A percentile compares a stretch with the other conserved stretches of the same genome.
These are phyloP conservation scores for Tanypteryx hageni DNA, from an alignment of 2,888 invertebrate species.

Conservation along the genomic window DNA sequence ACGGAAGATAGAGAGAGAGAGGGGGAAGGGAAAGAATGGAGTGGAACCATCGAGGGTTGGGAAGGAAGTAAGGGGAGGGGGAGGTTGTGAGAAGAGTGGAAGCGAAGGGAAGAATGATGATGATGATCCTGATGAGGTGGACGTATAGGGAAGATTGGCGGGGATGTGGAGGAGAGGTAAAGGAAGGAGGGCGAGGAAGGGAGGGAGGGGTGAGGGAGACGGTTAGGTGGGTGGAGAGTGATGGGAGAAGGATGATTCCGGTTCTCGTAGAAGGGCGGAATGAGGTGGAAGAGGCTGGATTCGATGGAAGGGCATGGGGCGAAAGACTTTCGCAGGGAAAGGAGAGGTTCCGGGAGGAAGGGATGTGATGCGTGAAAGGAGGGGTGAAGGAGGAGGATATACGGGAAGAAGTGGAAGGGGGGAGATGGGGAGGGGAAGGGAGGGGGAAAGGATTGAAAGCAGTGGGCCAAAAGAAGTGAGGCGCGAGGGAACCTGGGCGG, in stretches of 20 bases:
- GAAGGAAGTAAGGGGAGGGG: background rate
- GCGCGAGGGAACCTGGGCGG: constrained; percentile 18
- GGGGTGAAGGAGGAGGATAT: background rate
- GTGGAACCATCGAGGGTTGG: background rate
- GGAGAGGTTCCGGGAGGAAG: background rate
- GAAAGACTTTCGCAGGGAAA: background rate
- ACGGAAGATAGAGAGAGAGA: constrained; percentile 15
- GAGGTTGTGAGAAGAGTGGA: background rate
- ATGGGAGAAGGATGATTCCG: constrained; percentile 48
- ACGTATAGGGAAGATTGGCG: background rate
- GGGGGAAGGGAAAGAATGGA: too few relatives aligned
- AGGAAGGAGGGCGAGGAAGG: background rate
- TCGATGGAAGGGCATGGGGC: background rate
- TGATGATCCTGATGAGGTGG: constrained; percentile 60
- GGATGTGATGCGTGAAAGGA: constrained; percentile 43
- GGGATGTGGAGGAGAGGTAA: background rate
- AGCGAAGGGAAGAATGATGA: constrained; percentile 41
- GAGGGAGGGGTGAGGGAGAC: too few relatives aligned
- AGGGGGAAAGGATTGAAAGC: constrained; percentile 31
- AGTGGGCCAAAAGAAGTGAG: constrained; percentile 34
- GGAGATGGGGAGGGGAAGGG: background rate
- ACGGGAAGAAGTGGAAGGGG: background rate
- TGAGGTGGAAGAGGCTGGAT: constrained; percentile 51
- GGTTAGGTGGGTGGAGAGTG: background rate
- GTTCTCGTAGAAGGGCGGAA: constrained; percentile 26